Evolutionary conservation across 2,113 vertebrate species (phyloP), one percentile per base, ranked within the genome.

Genomic region (Grantiella picta): DNA sequence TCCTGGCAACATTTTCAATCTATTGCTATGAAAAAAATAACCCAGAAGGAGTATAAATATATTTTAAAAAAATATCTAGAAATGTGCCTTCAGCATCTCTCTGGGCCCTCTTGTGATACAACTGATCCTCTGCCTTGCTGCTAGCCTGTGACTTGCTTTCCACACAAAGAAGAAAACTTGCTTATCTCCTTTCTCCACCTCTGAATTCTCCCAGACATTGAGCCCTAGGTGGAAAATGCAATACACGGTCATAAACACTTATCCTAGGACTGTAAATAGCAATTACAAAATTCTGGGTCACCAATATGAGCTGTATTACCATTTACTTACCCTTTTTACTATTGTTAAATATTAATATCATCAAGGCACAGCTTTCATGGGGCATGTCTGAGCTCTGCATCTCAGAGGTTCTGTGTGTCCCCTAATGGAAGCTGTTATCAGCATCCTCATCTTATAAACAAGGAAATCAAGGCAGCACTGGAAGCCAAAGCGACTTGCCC

Each of bases 31-130:
- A 53, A 82, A 85, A 84, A 82, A 85, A 84, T 78, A 72, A 0
- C 12, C 11, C 44, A 33, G 42, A 18, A 23, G n/a, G 5, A 70
- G 14, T 15, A 53, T 2, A 86, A 17, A 42, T 25, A 42, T 10
- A 45, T 45, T 20, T 44, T 44, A 33, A 47, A 29, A 44, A 72
- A 65, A 42, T 45, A 5, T 6, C 44, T 6, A 69, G 31, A 80
- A 61, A 57, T 0, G 0, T 2, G 0, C 24, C 38, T 65, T 59
- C 14, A 92, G 71, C 47, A 78, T 23, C n/a, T 38, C 31, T 57
- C 27, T n/a, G 10, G 28, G 59, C 29, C 10, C 10, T 45, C 60
- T 7, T 50, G 15, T 29, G 15, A 50, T 29, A 50, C 3, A 0
- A 0, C 3, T 36, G 16, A 65, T 31, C 33, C 15, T 45, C 72